phyloP scores from a whole-genome alignment of 2,797 vertebrate genomes.

The Melanotaenia nigrans region DNA sequence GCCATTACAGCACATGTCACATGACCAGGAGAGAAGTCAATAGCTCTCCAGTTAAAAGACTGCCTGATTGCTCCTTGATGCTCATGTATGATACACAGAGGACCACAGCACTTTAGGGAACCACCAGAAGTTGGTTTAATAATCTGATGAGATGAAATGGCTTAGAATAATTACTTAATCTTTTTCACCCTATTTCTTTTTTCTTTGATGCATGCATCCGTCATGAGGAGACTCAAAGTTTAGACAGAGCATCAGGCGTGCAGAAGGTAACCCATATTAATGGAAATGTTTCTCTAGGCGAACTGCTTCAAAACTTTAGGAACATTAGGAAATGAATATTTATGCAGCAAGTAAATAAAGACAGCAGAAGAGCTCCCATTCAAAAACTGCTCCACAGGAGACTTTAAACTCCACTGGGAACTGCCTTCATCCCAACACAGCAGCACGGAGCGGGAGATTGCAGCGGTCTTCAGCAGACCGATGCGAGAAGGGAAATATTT shows the following conservation, averaged over 20 bases:
- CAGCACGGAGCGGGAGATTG: slow-evolving; percentile 30
- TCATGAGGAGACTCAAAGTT: slow-evolving; percentile 9
- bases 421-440: slow-evolving; percentile 49
- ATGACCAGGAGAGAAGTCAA: slow-evolving; percentile 19
- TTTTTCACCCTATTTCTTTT: neutral
- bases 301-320: neutral
- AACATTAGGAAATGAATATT: neutral
- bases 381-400: slow-evolving; percentile 48
- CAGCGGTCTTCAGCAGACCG: slow-evolving; percentile 27
- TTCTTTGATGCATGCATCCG: slow-evolving; percentile 4
- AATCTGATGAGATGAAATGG: slow-evolving; percentile 15
- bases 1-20: slow-evolving; percentile 13
- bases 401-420: slow-evolving; percentile 44
- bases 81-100: slow-evolving; percentile 6
- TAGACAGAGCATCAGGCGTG: slow-evolving; percentile 8
- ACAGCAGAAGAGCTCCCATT: slow-evolving; percentile 40
- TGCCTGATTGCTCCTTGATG: slow-evolving; percentile 5
- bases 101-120: neutral
- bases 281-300: neutral
- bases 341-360: no score
- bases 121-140: neutral
- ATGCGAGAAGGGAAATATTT: slow-evolving; percentile 34
- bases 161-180: neutral
- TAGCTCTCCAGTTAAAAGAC: slow-evolving; percentile 18
- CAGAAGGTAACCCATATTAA: neutral